Evolutionary conservation across 2,888 invertebrate species (phyloP).

Genomic region (Gymnosoma rotundatum): DNA sequence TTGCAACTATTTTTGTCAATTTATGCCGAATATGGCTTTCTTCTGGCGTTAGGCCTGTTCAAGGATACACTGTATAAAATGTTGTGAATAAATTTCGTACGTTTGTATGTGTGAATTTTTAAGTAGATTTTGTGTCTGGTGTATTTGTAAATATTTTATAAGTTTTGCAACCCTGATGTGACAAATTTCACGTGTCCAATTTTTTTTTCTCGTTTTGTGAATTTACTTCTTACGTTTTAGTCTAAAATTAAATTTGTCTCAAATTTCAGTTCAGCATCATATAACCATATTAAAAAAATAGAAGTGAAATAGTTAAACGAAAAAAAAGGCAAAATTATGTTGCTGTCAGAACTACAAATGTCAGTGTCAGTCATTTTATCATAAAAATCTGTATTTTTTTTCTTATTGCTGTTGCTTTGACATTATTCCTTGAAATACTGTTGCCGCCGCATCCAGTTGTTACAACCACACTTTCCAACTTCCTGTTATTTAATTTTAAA

Average conservation of each 20-base stretch:
- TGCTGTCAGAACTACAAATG: constrained; percentile 69
- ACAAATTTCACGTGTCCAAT: constrained; percentile 70
- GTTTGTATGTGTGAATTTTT: constrained; percentile 32
- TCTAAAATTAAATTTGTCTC: constrained; percentile 70
- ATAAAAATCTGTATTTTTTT: constrained; percentile 47
- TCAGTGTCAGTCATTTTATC: constrained; percentile 69
- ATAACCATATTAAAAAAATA: constrained; percentile 27
- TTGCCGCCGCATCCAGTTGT: constrained; percentile 62
- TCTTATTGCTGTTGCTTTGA: constrained; percentile 20
- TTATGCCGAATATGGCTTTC: not conserved
- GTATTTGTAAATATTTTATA: constrained; percentile 68
- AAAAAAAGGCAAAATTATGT: constrained; percentile 43
- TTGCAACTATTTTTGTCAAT: not conserved
- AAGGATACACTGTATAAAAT: constrained; percentile 10
- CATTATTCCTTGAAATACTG: not conserved
- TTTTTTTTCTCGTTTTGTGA: constrained; percentile 42
- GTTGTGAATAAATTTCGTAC: not conserved
- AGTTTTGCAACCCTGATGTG: constrained; percentile 69
- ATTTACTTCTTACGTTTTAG: constrained; percentile 56
- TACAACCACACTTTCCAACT: constrained; percentile 40
- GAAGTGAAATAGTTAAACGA: constrained; percentile 26
- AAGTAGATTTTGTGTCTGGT: constrained; percentile 63
- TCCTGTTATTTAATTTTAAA: constrained; percentile 45
- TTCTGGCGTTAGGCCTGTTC: not conserved
- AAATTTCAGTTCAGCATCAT: constrained; percentile 66